Percentiles rank a stretch among this genome's conserved stretches.
Evolutionary conservation across 2,113 vertebrate species (phyloP).

Genomic region (Alligator sinensis): DNA sequence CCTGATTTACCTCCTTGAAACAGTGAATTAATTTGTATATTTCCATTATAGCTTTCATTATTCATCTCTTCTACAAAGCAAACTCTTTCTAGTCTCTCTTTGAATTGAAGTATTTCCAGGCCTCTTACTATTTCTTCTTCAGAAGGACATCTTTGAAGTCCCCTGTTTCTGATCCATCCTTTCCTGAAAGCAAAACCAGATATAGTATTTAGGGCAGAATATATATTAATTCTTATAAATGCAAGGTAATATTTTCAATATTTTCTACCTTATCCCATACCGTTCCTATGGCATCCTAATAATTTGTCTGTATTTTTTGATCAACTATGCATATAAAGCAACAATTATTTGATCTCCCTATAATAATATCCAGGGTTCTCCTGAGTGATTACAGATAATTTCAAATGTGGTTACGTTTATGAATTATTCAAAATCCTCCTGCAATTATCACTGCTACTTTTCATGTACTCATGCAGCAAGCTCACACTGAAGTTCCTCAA

Average conservation of each 20-base stretch:
- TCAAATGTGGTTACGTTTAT: neutral
- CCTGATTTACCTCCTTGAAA: neutral
- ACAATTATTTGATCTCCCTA: neutral
- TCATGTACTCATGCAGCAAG: neutral
- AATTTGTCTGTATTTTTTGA: neutral
- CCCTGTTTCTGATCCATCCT: neutral
- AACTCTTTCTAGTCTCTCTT: neutral
- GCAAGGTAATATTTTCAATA: neutral
- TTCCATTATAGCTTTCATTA: neutral
- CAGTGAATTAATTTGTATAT: neutral
- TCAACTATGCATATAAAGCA: accelerated
- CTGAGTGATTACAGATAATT: neutral
- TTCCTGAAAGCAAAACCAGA: neutral
- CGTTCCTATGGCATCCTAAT: neutral
- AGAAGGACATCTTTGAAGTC: accelerated
- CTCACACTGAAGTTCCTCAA: neutral
- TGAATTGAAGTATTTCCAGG: neutral
- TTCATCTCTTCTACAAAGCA: neutral
- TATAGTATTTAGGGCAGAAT: neutral
- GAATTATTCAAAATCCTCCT: neutral
- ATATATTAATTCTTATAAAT: neutral
- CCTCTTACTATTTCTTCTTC: neutral
- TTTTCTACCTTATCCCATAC: neutral
- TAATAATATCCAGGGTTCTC: neutral
- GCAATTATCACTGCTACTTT: neutral